Evolutionary conservation across 2,113 vertebrate species (phyloP), one percentile per base, ranked within the genome.

Genomic region (Corydoras maculifer): DNA sequence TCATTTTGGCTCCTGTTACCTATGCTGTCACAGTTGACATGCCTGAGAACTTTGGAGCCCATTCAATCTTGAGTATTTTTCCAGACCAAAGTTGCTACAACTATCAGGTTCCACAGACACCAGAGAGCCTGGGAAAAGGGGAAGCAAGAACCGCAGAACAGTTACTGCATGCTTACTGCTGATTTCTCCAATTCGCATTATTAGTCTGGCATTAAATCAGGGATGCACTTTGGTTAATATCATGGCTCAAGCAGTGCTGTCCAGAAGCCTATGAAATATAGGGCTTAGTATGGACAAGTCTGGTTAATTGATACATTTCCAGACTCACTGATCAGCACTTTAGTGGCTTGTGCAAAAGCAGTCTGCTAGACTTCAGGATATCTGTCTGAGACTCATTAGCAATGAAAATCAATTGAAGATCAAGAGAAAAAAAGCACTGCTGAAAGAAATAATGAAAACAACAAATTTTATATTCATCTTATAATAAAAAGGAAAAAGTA

Each of bases 191-290:
- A 14, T 14, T 53, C 3, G 51, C 3, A 8, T 53, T 53, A 53
- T 53, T 3, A 53, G 9, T 55, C 57, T 55, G 65, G 74, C 30
- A 66, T 71, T 62, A 62, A 78, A 74, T 48, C 58, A 43, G n/a
- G 60, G 64, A 54, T 35, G 60, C 58, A 15, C 48, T 43, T 43
- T 43, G 35, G 4, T 43, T 43, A 43, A 5, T 43, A 8, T 43
- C 35, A 43, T 43, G 7, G 35, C 35, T 43, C 35, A 53, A 10
- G 5, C 51, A 53, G 51, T 53, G 51, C 51, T 43, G 35, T 43
- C 35, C 7, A 43, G 35, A 43, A 43, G 35, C 35, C 35, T 43
- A 4, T 8, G 7, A 43, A 43, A 2, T 43, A 43, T 43, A 43
- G 35, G 35, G 7, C 1, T 43, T 43, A 5, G 35, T 43, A 43